phyloP scores from a whole-genome alignment of 1,140 invertebrate genomes.

The Zaprionus capensis region DNA sequence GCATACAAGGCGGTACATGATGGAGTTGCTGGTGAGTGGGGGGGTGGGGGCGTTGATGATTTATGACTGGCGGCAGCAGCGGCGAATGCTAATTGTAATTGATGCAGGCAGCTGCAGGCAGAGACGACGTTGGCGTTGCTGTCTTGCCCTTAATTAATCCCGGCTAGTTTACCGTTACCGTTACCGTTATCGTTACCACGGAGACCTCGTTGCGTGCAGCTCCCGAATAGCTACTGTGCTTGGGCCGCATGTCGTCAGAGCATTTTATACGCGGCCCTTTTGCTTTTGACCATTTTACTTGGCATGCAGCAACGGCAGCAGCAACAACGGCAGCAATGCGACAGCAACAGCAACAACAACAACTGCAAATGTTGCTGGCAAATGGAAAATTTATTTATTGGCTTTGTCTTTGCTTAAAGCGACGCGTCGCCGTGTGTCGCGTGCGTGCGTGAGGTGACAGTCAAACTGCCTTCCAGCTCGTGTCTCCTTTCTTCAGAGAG shows the following conservation, averaged over 20 bases:
- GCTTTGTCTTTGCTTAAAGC: conserved; percentile 1
- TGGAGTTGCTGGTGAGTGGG: conserved; percentile 27
- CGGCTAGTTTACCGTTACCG: conserved; percentile 2
- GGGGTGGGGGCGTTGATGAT: background rate
- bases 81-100: conserved; percentile 43
- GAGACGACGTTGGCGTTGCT: conserved; percentile 9
- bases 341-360: background rate
- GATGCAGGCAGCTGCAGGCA: conserved; percentile 28
- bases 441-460: conserved; percentile 29
- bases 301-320: conserved; percentile 25
- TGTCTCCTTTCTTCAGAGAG: too few relatives aligned
- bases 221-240: conserved; percentile 43
- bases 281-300: conserved; percentile 25
- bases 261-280: conserved; percentile 48
- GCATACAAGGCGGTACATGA: conserved; percentile 18
- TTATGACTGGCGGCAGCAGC: conserved; percentile 13
- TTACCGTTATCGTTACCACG: background rate
- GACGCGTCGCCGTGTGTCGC: conserved; percentile 10
- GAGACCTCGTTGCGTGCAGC: conserved; percentile 14
- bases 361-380: conserved; percentile 21
- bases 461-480: background rate
- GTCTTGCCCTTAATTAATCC: conserved; percentile 32
- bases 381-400: conserved; percentile 45
- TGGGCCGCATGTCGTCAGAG: conserved; percentile 16
- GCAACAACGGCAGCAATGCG: too few relatives aligned